Percentiles rank a stretch among this genome's conserved stretches.
phyloP scores from a whole-genome alignment of 2,888 invertebrate genomes.

The Tetragonisca angustula region DNA sequence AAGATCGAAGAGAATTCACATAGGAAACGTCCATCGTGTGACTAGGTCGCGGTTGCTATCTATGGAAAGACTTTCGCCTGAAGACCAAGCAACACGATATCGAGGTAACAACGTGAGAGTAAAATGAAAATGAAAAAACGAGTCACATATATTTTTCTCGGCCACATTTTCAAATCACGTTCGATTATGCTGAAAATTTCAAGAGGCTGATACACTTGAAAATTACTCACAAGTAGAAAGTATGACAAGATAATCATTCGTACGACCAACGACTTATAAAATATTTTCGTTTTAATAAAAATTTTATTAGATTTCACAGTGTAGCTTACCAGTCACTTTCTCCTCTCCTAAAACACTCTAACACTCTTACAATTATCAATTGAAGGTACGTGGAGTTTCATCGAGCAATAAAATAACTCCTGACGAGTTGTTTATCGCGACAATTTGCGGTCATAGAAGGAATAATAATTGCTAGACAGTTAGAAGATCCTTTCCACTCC shows the following conservation, averaged over 20 bases:
- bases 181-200: not conserved
- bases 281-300: not conserved
- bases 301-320: too few species aligned
- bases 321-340: not conserved
- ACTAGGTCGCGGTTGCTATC: slow-evolving; percentile 40
- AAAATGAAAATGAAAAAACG: slow-evolving; percentile 39
- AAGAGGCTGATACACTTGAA: not conserved
- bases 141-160: not conserved
- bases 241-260: not conserved
- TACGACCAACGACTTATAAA: not conserved
- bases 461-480: not conserved
- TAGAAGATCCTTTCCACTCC: slow-evolving; percentile 54
- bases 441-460: not conserved
- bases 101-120: slow-evolving; percentile 29
- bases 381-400: not conserved
- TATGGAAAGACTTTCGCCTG: slow-evolving; percentile 65
- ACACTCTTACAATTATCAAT: not conserved
- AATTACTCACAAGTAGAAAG: not conserved
- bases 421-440: not conserved
- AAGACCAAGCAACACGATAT: slow-evolving; percentile 35
- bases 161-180: not conserved
- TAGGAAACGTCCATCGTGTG: slow-evolving; percentile 17
- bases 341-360: not conserved
- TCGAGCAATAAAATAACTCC: not conserved
- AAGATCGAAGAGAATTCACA: slow-evolving; percentile 26